Base-by-base conservation (phyloP, 2,797 vertebrate species). In the Platyrinchus mystaceus region DNA sequence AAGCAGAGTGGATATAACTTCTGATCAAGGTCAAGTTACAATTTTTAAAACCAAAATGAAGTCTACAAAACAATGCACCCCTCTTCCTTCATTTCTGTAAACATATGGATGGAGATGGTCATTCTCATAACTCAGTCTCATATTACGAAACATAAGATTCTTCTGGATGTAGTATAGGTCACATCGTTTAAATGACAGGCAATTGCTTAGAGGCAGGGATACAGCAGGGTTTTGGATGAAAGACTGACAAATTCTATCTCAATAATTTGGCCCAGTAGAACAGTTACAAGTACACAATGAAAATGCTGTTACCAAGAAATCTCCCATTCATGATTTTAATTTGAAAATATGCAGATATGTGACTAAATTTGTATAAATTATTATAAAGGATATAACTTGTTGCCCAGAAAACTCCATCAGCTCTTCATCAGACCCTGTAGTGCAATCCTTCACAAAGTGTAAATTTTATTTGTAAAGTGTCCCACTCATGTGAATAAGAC, bases 391-490 rank as follows among this genome's bases (percentile, higher is more conserved):
- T 19, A 41, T 39, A 7, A 10, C 18, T 39, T 53, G 2, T 41
- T 81, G 18, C 10, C 12, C 9, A 58, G 28, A 78, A 70, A 81
- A 39, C 5, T 77, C 6, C 1, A 5, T 46, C 7, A 46, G 5
- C 4, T 71, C 8, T 76, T 87, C 34, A 12, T 58, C 24, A 78
- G 37, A 37, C 8, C 20, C 47, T 30, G 9, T 56, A 36, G 12
- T 47, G 1, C 4, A 30, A 17, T 32, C 10, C 3, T 66, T n/a
- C 14, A 43, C 43, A 47, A 1, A 64, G 12, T 6, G 1, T 53
- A 71, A 75, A 55, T 69, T 76, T 90, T 73, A 9, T 4, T 46
- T 56, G 3, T 19, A 6, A 19, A 22, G 3, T 22, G 5, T 27
- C 27, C 12, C 4, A 43, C 2, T 5, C 2, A 9, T 18, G 5